Evolutionary conservation across 2,888 invertebrate genomes (phyloP), one percentile per base, ranked within the genome.

Genomic region (Epinotia nisella): DNA sequence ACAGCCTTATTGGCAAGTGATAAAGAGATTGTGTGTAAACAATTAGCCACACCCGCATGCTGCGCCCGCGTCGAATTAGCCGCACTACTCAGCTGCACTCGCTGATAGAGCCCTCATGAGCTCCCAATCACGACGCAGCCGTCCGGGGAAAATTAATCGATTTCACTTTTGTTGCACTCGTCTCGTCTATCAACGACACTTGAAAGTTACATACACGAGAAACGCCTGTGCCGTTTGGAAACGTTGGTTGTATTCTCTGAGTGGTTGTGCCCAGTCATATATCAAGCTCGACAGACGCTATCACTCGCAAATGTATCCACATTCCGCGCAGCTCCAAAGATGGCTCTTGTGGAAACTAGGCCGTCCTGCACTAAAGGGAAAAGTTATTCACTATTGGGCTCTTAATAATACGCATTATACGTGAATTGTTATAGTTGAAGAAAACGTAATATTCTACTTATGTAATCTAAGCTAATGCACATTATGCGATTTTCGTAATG

Each of bases 121-220:
- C 74, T 78, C 78, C 74, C 77, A 82, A 83, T 81, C 80, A 77
- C 79, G 76, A 75, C 77, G 73, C 73, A 71, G 71, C 78, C 76
- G 71, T 78, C 76, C 75, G 81, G 82, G 83, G 82, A 81, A 87
- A 87, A 84, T 81, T 80, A 78, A 77, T 80, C 76, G 85, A 86
- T 91, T 92, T 92, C 91, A 89, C 91, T 91, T 91, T 89, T 87
- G 82, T 85, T 85, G 76, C 75, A 81, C 79, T 80, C 80, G 67
- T 70, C 74, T 67, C 61, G 67, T 68, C 61, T 58, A 62, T 69
- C 60, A 53, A 64, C 53, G 79, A 80, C 75, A 71, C 75, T 75
- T 62, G 76, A 77, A 78, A 78, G 78, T 76, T 78, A 77, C 77
- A 75, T 75, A 74, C 67, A 29, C 49, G 55, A 66, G 71, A 62